Conservation (phyloP, 1,140 invertebrate genomes). For the Brachionus koreanus region DNA sequence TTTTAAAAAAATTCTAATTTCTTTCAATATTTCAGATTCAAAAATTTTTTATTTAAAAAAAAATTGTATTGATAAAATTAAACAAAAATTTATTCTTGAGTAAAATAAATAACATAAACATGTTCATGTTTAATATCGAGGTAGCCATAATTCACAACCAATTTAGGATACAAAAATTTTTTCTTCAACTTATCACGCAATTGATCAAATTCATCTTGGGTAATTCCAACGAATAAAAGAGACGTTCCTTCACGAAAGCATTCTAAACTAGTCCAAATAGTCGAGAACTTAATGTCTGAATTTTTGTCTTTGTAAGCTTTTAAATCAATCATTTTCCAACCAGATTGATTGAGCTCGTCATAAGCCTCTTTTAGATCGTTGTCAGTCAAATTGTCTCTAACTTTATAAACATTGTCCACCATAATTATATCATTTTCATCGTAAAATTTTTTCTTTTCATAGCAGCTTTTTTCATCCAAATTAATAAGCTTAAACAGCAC, state of each 20-base stretch:
- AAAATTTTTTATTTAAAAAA: too few species aligned
- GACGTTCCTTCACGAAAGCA: not conserved
- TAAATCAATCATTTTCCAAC: conserved; percentile 4
- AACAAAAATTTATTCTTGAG: not conserved
- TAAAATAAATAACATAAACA: conserved; percentile 2
- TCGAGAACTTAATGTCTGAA: not conserved
- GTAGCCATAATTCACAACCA: not conserved
- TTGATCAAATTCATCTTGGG: not conserved
- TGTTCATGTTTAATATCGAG: not conserved
- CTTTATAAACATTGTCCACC: not conserved
- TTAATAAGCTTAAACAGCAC: not conserved
- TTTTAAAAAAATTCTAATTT: too few species aligned
- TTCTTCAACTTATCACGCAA: not conserved
- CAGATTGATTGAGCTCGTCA: not conserved
- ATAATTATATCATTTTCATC: not conserved
- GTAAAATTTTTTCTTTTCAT: not conserved
- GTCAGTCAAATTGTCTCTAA: not conserved
- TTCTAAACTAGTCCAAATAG: conserved; percentile 6
- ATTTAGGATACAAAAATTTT: not conserved
- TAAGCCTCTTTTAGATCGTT: not conserved
- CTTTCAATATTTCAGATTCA: too few species aligned
- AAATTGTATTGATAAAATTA: too few species aligned
- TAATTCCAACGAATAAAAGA: not conserved
- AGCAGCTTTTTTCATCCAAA: not conserved
- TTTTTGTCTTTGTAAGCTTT: conserved; percentile 21